A percentile compares a stretch with the other conserved stretches of the same genome.
phyloP scores from a whole-genome alignment of 2,113 vertebrate genomes.

The Lophius piscatorius region DNA sequence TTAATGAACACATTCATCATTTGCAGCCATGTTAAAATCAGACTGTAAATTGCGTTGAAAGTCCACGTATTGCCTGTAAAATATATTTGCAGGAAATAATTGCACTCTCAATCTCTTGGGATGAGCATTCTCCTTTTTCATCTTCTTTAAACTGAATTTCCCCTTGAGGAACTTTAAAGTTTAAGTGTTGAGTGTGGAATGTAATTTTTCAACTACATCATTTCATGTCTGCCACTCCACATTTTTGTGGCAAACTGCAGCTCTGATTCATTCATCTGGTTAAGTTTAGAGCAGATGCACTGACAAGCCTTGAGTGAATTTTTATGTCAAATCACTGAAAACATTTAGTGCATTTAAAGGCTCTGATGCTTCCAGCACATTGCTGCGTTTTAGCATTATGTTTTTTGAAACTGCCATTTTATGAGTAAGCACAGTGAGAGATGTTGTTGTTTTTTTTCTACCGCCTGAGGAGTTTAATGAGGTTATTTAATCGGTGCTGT shows the following conservation, averaged over 20 bases:
- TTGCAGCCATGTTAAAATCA: not conserved
- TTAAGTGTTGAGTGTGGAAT: conserved; percentile 6
- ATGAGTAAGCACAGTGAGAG: too few species aligned
- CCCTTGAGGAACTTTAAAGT: conserved; percentile 1
- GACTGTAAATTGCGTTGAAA: not conserved
- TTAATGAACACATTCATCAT: not conserved
- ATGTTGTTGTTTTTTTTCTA: too few species aligned
- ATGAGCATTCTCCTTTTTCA: too few species aligned
- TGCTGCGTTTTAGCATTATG: too few species aligned
- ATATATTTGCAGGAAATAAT: not conserved
- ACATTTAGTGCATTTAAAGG: conserved; percentile 18
- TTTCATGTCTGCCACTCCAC: not conserved
- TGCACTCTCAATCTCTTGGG: not conserved
- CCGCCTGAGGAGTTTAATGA: too few species aligned
- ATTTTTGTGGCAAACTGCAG: not conserved
- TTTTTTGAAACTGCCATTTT: too few species aligned
- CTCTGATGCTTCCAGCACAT: conserved; percentile 4
- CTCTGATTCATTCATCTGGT: conserved; percentile 16
- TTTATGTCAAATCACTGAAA: conserved; percentile 8
- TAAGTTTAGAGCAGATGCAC: conserved; percentile 15
- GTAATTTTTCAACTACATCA: not conserved
- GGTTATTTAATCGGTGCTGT: too few species aligned
- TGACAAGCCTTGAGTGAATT: conserved; percentile 8
- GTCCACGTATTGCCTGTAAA: not conserved
- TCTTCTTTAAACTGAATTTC: conserved; percentile 1